Conservation (phyloP, 2,113 vertebrate genomes). For the Dipodomys spectabilis region DNA sequence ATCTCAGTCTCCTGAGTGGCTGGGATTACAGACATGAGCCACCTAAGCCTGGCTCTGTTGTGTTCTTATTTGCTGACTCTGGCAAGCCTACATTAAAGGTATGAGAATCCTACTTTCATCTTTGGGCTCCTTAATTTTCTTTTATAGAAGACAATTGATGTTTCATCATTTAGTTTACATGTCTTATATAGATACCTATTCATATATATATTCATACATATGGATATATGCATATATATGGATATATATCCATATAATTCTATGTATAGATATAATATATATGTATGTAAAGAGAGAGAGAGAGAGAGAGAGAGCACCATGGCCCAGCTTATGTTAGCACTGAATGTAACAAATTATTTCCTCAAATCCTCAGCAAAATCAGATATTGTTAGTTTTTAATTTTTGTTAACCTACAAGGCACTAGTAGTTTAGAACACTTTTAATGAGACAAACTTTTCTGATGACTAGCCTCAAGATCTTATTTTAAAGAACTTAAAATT, state of each 20-base stretch:
- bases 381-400: not conserved
- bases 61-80: conserved; percentile 6
- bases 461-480: not conserved
- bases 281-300: not conserved
- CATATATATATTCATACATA: not conserved
- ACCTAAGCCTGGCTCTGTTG: too few species aligned
- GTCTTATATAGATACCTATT: not conserved
- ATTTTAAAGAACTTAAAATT: not conserved
- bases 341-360: conserved; percentile 8
- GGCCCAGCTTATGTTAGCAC: not conserved
- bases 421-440: not conserved
- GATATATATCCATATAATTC: not conserved
- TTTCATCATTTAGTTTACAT: conserved; percentile 10
- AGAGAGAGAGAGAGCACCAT: too few species aligned
- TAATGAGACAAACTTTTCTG: conserved; percentile 6
- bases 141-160: not conserved
- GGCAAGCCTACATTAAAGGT: not conserved
- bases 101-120: not conserved
- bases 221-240: too few species aligned
- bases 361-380: not conserved
- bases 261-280: not conserved
- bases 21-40: too few species aligned
- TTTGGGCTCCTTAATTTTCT: not conserved
- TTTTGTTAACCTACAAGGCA: not conserved
- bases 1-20: too few species aligned